Base-by-base conservation (phyloP, 2,888 invertebrate genomes). In the Zootermopsis nevadensis region DNA sequence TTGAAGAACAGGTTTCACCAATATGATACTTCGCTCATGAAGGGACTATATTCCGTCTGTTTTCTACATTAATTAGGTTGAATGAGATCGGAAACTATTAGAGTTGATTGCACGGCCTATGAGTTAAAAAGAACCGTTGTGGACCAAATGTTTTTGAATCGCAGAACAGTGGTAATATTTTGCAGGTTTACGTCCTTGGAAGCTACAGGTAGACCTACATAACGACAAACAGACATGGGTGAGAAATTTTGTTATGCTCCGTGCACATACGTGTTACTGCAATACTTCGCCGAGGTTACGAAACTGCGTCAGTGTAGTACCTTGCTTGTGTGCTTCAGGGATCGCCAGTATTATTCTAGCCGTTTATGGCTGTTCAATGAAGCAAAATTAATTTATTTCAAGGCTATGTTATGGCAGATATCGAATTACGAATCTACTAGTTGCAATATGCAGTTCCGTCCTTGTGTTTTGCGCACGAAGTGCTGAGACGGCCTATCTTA, bases 161-260 rank as follows among this genome's bases (percentile, higher is more conserved):
- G 27, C 6, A 30, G 27, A 66, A 30, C 30, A 30, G 30, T 66
- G 66, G 66, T 66, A n/a, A 66, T 66, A 66, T 30, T 30, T 66
- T 27, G 12, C 15, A 66, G 66, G 30, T 30, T 66, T 66, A 30
- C 30, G 66, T 66, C 66, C 66, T 66, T 66, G 27, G 30, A 6
- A 15, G 48, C 48, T 27, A 27, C 3, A 66, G 30, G 22, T 22
- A 27, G 66, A 66, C 66, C 66, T 66, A 66, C 66, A 66, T 66
- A 66, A 2, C n/a, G 27, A 66, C 66, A 66, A 66, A n/a, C 27
- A 27, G 66, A 27, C 66, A 27, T 66, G 66, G 66, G 66, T 66
- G 66, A 66, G 66, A 66, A 66, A 19, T 66, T 66, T 66, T n/a
- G 66, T 15, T 66, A 66, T 66, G 66, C 66, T 66, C 27, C 30